Evolutionary conservation across 2,888 invertebrate species (phyloP), one percentile per base, ranked within the genome.

Genomic region (Drosophila acutilabella): DNA sequence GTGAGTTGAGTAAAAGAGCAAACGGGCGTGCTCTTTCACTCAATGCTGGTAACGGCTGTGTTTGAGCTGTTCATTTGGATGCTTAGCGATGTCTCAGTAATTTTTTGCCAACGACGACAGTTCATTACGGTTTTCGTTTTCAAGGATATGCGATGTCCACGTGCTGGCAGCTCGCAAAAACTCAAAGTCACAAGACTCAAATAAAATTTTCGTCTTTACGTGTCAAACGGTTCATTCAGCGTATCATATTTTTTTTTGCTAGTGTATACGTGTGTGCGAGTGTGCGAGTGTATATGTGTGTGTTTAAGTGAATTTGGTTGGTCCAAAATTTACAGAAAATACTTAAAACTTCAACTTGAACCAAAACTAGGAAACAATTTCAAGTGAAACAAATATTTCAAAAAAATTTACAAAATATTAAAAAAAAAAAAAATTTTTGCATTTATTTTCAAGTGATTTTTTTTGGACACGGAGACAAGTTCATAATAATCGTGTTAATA

Each of bases 41-140:
- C 77, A 36, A 48, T n/a, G 53, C 23, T 4, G 7, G 51, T 23
- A 50, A 60, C 60, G 78, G 57, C 30, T 30, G 30, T 70, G 65
- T 73, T 73, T 71, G 72, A 71, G 81, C 60, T 73, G 67, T 73
- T 71, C 76, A 72, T 66, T 71, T 75, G 81, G 77, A 86, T 78
- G 82, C 81, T 85, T 76, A 65, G 64, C 65, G 60, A 65, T 68
- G 75, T 71, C 69, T 67, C 68, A 54, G 74, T 62, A 72, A 61
- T 71, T 74, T 30, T 74, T 59, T 59, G 72, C 70, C 53, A 74
- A 65, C 77, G 77, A 65, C 88, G 77, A 65, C 88, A 86, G 82
- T 83, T 88, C 88, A 81, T 83, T 88, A 80, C 88, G 71, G 82
- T 83, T 88, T 77, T 74, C 82, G 83, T 83, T 86, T 74, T 79